Conservation (phyloP, 2,113 vertebrate species). For the Sphyrna mokarran region DNA sequence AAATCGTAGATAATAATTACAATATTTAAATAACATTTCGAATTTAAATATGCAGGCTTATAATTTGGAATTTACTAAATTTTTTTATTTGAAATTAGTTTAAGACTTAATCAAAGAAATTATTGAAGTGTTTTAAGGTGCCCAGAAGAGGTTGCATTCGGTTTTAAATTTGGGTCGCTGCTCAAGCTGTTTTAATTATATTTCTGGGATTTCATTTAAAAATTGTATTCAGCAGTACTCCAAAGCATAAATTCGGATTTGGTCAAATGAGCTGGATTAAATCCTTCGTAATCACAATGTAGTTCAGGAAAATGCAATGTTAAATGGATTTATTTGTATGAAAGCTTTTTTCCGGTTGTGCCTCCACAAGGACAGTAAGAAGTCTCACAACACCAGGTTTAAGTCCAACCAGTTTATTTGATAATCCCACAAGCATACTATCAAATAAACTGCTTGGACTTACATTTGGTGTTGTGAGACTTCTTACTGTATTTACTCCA, state of each 20-base stretch:
- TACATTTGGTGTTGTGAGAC: no score
- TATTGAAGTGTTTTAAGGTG: not conserved
- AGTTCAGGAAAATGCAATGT: not conserved
- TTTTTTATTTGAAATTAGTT: slow-evolving; percentile 21
- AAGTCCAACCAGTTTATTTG: no score
- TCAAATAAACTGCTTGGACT: no score
- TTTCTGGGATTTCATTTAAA: not conserved
- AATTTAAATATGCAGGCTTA: not conserved
- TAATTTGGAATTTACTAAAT: not conserved
- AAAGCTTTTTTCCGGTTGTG: not conserved
- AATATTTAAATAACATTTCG: not conserved
- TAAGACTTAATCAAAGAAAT: not conserved
- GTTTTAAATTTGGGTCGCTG: not conserved
- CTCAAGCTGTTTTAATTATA: not conserved
- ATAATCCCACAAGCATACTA: no score
- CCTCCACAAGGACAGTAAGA: no score
- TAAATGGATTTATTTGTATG: not conserved
- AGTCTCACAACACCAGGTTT: no score
- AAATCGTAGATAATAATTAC: not conserved
- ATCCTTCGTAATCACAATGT: not conserved
- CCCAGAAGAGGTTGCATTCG: not conserved
- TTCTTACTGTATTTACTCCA: no score
- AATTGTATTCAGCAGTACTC: not conserved
- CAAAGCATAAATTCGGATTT: not conserved
- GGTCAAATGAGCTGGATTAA: not conserved